Evolutionary conservation across 2,113 vertebrate genomes (phyloP).

Genomic region (Uria lomvia): DNA sequence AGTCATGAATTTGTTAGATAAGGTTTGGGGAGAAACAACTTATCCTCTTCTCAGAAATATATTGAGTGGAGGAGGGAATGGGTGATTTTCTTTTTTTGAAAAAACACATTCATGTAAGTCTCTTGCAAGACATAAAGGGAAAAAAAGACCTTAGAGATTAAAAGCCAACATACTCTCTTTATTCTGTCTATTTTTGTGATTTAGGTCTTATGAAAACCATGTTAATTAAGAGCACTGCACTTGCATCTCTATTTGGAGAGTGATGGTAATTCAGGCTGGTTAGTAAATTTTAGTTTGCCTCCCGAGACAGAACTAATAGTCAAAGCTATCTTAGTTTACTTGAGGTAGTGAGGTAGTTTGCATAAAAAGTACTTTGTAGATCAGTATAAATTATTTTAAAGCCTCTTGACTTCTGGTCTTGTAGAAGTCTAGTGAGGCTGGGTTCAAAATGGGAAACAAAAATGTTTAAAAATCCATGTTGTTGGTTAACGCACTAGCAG

Average conservation of each 20-base stretch:
- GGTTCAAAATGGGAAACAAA: background rate
- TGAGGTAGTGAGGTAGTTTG: background rate
- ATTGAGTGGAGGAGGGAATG: background rate
- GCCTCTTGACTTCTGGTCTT: background rate
- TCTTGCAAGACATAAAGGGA: background rate
- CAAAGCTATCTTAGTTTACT: background rate
- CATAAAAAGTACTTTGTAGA: background rate
- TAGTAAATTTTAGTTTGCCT: background rate
- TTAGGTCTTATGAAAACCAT: background rate
- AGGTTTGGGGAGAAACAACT: background rate
- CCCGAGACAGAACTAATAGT: background rate
- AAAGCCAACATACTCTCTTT: background rate
- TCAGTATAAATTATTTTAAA: background rate
- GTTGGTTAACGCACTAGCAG: background rate
- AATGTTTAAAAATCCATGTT: background rate
- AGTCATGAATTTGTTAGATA: background rate
- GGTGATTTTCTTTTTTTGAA: background rate
- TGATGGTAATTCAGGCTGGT: background rate
- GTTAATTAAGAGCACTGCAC: background rate
- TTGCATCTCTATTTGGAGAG: background rate
- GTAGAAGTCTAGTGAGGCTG: background rate
- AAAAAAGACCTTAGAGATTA: background rate
- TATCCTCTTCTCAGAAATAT: background rate
- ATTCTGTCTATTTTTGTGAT: background rate
- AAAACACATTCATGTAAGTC: background rate